A percentile compares a stretch with the other conserved stretches of the same genome.
These are phyloP conservation scores for Drosophila sp. DNA, from an alignment of 1,140 invertebrate species.

Conservation along the genomic window DNA sequence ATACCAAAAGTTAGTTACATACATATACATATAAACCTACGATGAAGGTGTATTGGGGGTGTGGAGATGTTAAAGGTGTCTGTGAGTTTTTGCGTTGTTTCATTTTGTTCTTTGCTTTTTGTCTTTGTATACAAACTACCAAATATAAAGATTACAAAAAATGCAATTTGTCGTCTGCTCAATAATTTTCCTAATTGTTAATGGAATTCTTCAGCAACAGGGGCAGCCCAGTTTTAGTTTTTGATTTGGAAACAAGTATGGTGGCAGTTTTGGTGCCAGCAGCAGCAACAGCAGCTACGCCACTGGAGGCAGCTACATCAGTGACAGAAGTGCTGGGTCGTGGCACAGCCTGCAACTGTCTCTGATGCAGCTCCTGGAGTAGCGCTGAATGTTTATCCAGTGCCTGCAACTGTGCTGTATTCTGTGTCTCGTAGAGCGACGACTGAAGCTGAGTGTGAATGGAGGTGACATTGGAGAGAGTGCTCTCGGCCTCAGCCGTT, in stretches of 20 bases:
- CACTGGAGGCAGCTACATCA: slow-evolving; percentile 48
- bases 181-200: slow-evolving; percentile 75
- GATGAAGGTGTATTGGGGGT: slow-evolving; percentile 14
- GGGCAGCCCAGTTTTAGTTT: slow-evolving; percentile 85
- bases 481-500: slow-evolving; percentile 77
- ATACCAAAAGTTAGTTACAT: slow-evolving; percentile 53
- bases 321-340: slow-evolving; percentile 41
- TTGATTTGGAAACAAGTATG: slow-evolving; percentile 84
- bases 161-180: slow-evolving; percentile 42
- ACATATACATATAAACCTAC: slow-evolving; percentile 60
- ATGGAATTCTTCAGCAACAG: slow-evolving; percentile 84
- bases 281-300: slow-evolving; percentile 16
- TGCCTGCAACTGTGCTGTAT: slow-evolving; percentile 66
- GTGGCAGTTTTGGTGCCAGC: slow-evolving; percentile 82
- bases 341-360: slow-evolving; percentile 65
- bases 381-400: slow-evolving; percentile 76
- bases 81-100: slow-evolving; percentile 6
- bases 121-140: slow-evolving; percentile 73
- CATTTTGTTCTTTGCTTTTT: slow-evolving; percentile 22
- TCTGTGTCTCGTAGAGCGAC: slow-evolving; percentile 78
- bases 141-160: slow-evolving; percentile 79
- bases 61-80: too few species aligned
- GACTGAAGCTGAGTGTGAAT: slow-evolving; percentile 83
- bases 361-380: slow-evolving; percentile 77
- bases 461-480: slow-evolving; percentile 84